Percentiles rank a stretch among this genome's conserved stretches.
Conservation (phyloP, 2,797 vertebrate species). For the Tolypeutes matacus region DNA sequence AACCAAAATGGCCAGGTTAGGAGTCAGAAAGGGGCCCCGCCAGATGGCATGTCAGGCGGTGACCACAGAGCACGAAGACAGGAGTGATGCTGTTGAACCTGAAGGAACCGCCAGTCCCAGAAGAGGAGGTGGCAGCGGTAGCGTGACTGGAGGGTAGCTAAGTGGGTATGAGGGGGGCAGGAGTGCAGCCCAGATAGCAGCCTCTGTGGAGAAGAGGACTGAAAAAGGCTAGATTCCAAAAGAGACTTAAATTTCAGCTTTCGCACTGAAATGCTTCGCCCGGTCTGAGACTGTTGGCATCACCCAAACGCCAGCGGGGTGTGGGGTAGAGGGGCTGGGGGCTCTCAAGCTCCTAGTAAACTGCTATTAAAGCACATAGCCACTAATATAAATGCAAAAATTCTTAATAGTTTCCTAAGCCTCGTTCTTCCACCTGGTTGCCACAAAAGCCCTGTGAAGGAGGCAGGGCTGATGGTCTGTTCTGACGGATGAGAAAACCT, state of each 20-base stretch:
- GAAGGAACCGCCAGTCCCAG: not conserved
- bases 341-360: not conserved
- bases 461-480: not conserved
- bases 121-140: not conserved
- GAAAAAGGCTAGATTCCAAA: not conserved
- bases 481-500: not conserved
- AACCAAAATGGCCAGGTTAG: conserved; percentile 12
- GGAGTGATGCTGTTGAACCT: not conserved
- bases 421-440: not conserved
- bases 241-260: not conserved
- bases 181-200: not conserved
- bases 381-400: not conserved
- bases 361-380: not conserved
- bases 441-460: not conserved
- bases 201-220: not conserved
- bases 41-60: not conserved
- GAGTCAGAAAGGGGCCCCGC: conserved; percentile 3
- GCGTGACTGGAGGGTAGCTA: not conserved
- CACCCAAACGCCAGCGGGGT: not conserved
- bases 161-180: fast-evolving
- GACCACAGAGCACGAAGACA: not conserved
- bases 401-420: not conserved
- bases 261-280: not conserved
- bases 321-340: not conserved
- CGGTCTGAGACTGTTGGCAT: not conserved